Base-by-base conservation (phyloP, 53 echinoderm and acorn worm species). In the Antedon mediterranea region DNA sequence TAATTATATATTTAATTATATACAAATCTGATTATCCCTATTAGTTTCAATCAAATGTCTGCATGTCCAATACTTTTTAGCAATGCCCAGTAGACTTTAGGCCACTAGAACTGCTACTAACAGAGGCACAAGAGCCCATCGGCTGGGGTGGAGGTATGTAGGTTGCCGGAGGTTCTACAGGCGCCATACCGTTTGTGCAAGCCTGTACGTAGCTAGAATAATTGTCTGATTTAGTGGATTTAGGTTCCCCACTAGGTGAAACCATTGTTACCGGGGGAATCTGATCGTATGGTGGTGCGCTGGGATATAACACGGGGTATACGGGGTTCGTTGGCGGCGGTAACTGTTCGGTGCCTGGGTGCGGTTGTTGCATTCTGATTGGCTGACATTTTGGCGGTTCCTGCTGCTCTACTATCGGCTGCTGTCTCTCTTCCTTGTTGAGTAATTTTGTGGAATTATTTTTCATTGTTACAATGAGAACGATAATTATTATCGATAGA, bases 401-500 rank as follows among this genome's bases (percentile, higher is more conserved):
- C 29, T 78, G 83, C 72, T 76, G 82, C 1, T 31, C 34, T 42
- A 43, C 23, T 28, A 71, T 33, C 26, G 75, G 29, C 6, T 80
- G 80, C 26, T 32, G 81, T 74, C 33, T 74, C 2, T 28, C 75
- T 43, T 31, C 32, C 1, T 28, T 30, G 30, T 30, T 18, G 37
- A 34, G 31, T 20, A 41, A 34, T 23, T 7, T 75, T 8, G 30
- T 28, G 2, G 34, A 6, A 30, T 72, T 74, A 30, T 43, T 83
- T 27, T 76, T 30, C 30, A 83, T 33, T 57, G 83, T 75, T 42
- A 74, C 41, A 41, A 87, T 75, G 0, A 87, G 28, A 7, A 87
- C 43, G 20, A 83, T 20, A 14, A 87, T 83, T 3, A 87, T 34
- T n/a, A 87, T 27, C 42, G 83, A 71, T 37, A 87, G 31, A 26